phyloP scores from a whole-genome alignment of 53 echinoderm and acorn worm species.

The Henricia sp. region DNA sequence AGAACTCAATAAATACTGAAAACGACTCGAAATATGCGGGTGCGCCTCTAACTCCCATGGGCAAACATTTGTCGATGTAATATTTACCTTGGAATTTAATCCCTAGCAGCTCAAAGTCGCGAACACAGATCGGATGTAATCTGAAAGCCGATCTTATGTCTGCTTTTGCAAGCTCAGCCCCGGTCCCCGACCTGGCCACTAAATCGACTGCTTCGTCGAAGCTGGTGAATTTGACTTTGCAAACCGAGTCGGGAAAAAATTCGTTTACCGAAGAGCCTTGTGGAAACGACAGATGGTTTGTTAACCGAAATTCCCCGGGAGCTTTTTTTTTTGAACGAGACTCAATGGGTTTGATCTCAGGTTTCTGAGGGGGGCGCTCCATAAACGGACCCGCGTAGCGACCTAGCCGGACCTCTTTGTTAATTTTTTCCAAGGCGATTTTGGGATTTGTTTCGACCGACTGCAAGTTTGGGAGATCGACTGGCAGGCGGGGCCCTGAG shows the following conservation, averaged over 20 bases:
- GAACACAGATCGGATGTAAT: too few relatives aligned
- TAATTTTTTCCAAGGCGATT: background rate
- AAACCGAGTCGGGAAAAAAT: background rate
- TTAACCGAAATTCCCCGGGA: background rate
- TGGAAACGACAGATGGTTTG: background rate
- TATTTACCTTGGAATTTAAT: too few relatives aligned
- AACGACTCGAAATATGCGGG: too few relatives aligned
- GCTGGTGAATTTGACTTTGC: background rate
- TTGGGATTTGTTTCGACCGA: too few relatives aligned
- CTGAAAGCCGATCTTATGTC: too few relatives aligned
- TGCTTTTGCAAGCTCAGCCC: too few relatives aligned
- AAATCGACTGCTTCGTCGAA: background rate
- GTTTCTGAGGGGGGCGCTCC: background rate
- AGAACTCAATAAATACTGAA: too few relatives aligned
- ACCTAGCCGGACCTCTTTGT: background rate
- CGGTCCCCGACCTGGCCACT: background rate
- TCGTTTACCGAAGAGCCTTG: background rate
- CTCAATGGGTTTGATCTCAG: background rate
- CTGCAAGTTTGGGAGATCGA: background rate
- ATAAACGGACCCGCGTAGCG: background rate
- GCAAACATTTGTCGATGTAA: too few relatives aligned
- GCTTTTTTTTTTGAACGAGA: background rate
- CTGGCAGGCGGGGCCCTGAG: background rate
- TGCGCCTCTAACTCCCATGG: too few relatives aligned
- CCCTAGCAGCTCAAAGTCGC: too few relatives aligned